Evolutionary conservation across 2,113 vertebrate species (phyloP).

Genomic region (Chauna torquata): DNA sequence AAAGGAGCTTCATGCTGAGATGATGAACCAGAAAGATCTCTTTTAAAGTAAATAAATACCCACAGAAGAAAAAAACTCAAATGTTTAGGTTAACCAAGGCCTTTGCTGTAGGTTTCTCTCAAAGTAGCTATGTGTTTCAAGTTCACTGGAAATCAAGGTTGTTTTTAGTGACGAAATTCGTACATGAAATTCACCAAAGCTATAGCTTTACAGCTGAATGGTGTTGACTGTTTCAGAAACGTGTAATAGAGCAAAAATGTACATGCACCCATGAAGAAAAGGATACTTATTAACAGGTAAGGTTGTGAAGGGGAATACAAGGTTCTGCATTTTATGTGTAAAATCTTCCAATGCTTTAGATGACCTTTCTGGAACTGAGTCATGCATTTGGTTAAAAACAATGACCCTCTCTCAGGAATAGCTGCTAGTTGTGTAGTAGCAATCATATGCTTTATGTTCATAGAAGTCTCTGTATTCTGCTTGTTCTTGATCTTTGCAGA

Average conservation of each 20-base stretch:
- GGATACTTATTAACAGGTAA: background rate
- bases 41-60: background rate
- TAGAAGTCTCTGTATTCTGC: background rate
- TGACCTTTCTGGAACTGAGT: background rate
- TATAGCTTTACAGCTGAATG: background rate
- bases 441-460: background rate
- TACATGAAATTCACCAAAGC: background rate
- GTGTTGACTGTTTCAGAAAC: background rate
- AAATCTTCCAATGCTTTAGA: background rate
- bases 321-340: background rate
- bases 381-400: constrained; percentile 6
- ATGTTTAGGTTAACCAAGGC: background rate
- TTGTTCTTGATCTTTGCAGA: background rate
- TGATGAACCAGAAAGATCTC: background rate
- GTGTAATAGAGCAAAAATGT: background rate
- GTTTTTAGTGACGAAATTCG: background rate
- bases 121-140: background rate
- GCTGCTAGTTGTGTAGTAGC: background rate
- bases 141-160: background rate
- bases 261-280: background rate
- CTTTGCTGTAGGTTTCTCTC: background rate
- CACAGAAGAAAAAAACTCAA: background rate
- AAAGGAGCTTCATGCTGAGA: background rate
- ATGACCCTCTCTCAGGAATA: background rate
- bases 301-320: background rate